A percentile compares a stretch with the other conserved stretches of the same genome.
phyloP scores from a whole-genome alignment of 2,888 invertebrate species.

The Pristionchus maxplancki region DNA sequence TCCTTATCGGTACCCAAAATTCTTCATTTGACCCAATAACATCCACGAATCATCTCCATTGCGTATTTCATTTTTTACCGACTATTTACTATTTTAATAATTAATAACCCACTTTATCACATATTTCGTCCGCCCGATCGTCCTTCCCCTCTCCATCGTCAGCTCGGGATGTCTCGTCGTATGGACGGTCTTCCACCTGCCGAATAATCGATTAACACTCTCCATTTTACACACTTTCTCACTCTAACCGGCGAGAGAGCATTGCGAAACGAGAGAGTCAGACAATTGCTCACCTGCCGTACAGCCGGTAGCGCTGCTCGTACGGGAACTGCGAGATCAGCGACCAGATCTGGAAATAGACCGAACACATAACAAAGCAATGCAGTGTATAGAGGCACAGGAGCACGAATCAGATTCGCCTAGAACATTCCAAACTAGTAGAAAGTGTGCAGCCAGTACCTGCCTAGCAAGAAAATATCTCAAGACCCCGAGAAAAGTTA shows the following conservation, averaged over 20 bases:
- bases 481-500: too few relatives aligned
- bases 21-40: too few relatives aligned
- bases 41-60: too few relatives aligned
- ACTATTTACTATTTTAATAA: not conserved
- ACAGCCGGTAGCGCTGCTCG: constrained; percentile 77
- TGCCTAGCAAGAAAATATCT: not conserved
- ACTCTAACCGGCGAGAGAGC: too few relatives aligned
- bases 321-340: constrained; percentile 81
- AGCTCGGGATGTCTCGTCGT: constrained; percentile 88
- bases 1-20: too few relatives aligned
- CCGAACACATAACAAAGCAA: too few relatives aligned
- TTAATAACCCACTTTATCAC: constrained; percentile 97
- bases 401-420: not conserved
- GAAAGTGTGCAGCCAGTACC: not conserved
- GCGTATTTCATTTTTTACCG: too few relatives aligned
- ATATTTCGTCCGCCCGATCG: constrained; percentile 92
- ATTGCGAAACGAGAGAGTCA: not conserved
- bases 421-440: not conserved
- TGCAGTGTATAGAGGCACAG: too few relatives aligned
- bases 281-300: constrained; percentile 55
- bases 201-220: too few relatives aligned
- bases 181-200: constrained; percentile 93
- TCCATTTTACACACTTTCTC: too few relatives aligned
- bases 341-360: constrained; percentile 85
- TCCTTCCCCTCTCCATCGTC: constrained; percentile 88